A percentile compares a stretch with the other conserved stretches of the same genome.
Evolutionary conservation across 1,140 invertebrate genomes (phyloP).

Genomic region (Drosophila neocordata): DNA sequence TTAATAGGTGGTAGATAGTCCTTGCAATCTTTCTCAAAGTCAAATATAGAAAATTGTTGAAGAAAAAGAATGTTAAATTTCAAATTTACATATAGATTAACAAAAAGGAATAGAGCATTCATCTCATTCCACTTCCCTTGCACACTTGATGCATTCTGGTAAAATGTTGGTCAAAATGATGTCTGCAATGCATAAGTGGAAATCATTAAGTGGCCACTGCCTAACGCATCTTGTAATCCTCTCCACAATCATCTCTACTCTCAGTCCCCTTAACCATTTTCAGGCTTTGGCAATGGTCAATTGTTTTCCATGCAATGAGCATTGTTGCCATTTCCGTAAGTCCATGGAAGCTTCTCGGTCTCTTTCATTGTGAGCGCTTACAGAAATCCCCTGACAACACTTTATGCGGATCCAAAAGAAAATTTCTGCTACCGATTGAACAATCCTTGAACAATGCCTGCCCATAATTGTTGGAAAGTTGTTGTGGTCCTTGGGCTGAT

Average conservation of each 20-base stretch:
- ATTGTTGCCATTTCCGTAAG: conserved; percentile 72
- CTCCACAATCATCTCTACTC: conserved; percentile 26
- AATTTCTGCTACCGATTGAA: conserved; percentile 63
- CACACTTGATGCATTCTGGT: conserved; percentile 61
- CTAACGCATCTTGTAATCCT: conserved; percentile 73
- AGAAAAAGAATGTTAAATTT: too few species aligned
- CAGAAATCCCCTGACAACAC: conserved; percentile 75
- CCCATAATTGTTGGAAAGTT: conserved; percentile 61
- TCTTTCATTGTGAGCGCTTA: conserved; percentile 54
- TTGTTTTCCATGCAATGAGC: conserved; percentile 59
- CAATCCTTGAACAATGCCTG: conserved; percentile 76
- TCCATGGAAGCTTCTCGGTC: conserved; percentile 20
- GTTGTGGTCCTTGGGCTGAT: conserved; percentile 59
- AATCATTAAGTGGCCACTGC: conserved; percentile 65
- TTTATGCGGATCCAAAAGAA: conserved; percentile 66
- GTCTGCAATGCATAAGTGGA: conserved; percentile 70
- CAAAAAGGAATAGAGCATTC: conserved; percentile 41
- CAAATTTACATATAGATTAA: conserved; percentile 79
- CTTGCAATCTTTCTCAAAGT: too few species aligned
- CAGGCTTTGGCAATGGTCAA: conserved; percentile 37
- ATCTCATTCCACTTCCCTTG: conserved; percentile 1
- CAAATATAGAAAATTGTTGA: too few species aligned
- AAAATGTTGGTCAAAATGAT: conserved; percentile 19
- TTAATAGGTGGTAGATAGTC: neutral
- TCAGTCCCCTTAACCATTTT: neutral